A percentile compares a stretch with the other conserved stretches of the same genome.
Conservation (phyloP, 2,888 invertebrate species). For the Thecophora atra region DNA sequence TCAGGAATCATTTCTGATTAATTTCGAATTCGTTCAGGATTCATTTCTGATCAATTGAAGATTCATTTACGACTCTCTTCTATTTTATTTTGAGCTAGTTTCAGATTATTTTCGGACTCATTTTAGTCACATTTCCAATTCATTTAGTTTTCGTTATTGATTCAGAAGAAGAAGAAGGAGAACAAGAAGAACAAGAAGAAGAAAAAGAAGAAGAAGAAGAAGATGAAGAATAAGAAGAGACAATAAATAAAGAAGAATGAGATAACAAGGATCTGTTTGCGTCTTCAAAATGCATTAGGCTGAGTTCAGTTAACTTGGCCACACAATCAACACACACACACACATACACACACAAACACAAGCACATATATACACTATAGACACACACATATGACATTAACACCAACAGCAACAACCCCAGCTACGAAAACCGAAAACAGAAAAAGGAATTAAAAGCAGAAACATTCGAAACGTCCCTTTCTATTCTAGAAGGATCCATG, state of each 20-base stretch:
- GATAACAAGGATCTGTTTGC: conserved; percentile 15
- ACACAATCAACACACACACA: neutral
- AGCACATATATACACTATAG: neutral
- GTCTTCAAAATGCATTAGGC: conserved; percentile 13
- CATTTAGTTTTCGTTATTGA: no score
- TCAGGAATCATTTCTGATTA: no score
- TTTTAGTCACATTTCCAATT: no score
- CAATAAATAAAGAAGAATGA: neutral
- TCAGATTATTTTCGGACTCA: no score
- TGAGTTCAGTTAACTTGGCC: neutral
- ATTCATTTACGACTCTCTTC: no score
- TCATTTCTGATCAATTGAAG: no score
- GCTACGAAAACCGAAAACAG: neutral
- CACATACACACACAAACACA: conserved; percentile 7
- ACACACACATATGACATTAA: conserved; percentile 3
- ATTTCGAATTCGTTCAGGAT: no score
- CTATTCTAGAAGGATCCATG: no score
- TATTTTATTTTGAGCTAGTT: no score
- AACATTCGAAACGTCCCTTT: neutral
- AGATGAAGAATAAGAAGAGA: neutral
- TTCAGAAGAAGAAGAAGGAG: neutral
- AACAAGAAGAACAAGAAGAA: neutral
- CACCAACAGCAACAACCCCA: neutral
- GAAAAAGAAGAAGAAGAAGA: neutral
- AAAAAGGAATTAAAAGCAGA: neutral